phyloP scores from a whole-genome alignment of 64 coral and sea anemone genomes.

The Montipora foliosa region DNA sequence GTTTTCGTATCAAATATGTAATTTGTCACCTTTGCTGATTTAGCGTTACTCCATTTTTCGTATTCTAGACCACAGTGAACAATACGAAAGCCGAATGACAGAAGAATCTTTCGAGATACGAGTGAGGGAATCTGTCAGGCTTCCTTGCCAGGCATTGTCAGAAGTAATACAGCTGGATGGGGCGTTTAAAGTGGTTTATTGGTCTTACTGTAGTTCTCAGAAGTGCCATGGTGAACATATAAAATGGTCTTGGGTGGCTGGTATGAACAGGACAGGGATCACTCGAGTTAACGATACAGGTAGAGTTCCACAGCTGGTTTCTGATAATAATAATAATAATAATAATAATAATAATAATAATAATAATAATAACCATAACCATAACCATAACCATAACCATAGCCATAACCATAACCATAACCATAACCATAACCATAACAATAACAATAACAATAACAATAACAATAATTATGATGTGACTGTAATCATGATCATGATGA shows the following conservation, averaged over 20 bases:
- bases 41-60: background rate
- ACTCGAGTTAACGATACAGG: background rate
- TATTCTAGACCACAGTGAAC: background rate
- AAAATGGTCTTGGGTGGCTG: slow-evolving; percentile 5
- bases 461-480: no score
- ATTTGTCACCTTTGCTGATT: no score
- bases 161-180: background rate
- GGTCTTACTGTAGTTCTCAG: background rate
- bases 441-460: no score
- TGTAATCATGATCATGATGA: no score
- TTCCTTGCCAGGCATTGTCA: background rate
- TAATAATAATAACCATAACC: no score
- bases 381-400: no score
- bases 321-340: background rate
- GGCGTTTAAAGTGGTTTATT: background rate
- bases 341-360: no score
- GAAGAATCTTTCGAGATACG: background rate
- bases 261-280: background rate
- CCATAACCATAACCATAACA: no score
- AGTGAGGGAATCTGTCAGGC: background rate
- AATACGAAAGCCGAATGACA: background rate
- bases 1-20: background rate
- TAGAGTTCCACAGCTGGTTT: background rate
- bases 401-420: no score
- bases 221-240: background rate